Percentiles rank a stretch among this genome's conserved stretches.
Evolutionary conservation across 1,140 invertebrate genomes (phyloP).

Genomic region (Zaprionus lachaisei): DNA sequence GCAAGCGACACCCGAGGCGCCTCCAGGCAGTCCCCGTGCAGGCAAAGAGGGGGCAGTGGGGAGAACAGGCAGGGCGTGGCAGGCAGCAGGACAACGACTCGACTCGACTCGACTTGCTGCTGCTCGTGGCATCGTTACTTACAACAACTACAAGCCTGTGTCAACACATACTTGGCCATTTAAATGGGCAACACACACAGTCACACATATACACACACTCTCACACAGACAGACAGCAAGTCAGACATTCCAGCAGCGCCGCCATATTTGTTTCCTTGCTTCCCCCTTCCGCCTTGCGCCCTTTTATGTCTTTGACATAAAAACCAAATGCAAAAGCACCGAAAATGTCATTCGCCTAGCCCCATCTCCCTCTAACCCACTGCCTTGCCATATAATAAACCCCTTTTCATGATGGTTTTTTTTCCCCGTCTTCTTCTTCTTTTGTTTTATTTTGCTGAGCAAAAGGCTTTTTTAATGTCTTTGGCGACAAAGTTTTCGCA

Average conservation of each 20-base stretch:
- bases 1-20: slow-evolving; percentile 75
- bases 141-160: slow-evolving; percentile 84
- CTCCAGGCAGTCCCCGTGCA: neutral
- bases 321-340: slow-evolving; percentile 54
- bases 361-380: slow-evolving; percentile 10
- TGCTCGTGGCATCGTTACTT: slow-evolving; percentile 73
- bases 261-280: slow-evolving; percentile 73
- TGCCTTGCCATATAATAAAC: slow-evolving; percentile 59
- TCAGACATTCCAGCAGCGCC: slow-evolving; percentile 21
- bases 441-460: slow-evolving; percentile 72
- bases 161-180: slow-evolving; percentile 84
- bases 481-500: slow-evolving; percentile 76
- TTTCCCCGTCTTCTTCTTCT: neutral
- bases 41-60: neutral
- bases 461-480: slow-evolving; percentile 78
- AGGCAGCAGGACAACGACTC: slow-evolving; percentile 53
- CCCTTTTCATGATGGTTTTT: slow-evolving; percentile 52
- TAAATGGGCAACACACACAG: slow-evolving; percentile 65
- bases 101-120: slow-evolving; percentile 16
- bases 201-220: slow-evolving; percentile 17
- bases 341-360: slow-evolving; percentile 57
- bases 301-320: slow-evolving; percentile 74
- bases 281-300: neutral
- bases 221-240: neutral
- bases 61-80: slow-evolving; percentile 15